Evolutionary conservation across 2,797 vertebrate genomes (phyloP), one percentile per base, ranked within the genome.

Genomic region (Megaceryle alcyon): DNA sequence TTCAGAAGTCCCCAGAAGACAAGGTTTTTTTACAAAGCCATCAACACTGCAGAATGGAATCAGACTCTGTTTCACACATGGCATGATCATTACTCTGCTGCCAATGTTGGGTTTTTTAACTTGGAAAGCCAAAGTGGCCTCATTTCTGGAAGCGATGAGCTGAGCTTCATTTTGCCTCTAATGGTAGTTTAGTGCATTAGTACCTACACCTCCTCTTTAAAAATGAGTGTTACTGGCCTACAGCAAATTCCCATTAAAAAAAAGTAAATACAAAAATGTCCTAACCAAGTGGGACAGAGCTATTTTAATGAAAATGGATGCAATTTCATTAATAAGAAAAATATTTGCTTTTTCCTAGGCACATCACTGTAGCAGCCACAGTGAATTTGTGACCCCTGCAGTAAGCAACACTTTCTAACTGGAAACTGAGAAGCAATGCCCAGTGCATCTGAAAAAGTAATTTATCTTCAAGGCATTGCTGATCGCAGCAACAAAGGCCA

Each of bases 281-380:
- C n/a, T 60, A 72, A 54, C 43, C 49, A 80, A 83, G 28, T 64
- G 35, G 35, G 7, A 41, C 59, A 44, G 19, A 28, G 37, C 31
- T 61, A 44, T 82, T 89, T 82, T 75, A 88, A 86, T 65, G 69
- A 78, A 91, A 96, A 94, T 53, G 72, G 28, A 82, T 33, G 39
- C 15, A 70, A 48, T 80, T 80, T 77, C 26, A 63, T 56, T 68
- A 82, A 59, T 53, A 79, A 72, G 49, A 76, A 71, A 83, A 90
- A 88, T 31, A 68, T 56, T 73, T 80, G 51, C 14, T 77, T 89
- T 77, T 82, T 77, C 48, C 68, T 70, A 53, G 39, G 48, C 39
- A 25, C 44, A 28, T 68, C 31, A 25, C n/a, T 46, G 28, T 25
- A 77, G 53, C 53, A 76, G 68, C 21, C 59, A 20, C 35, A 41